A percentile compares a stretch with the other conserved stretches of the same genome.
These are phyloP conservation scores for Neoaliturus tenellus DNA, from an alignment of 2,888 invertebrate species.

Conservation along the genomic window DNA sequence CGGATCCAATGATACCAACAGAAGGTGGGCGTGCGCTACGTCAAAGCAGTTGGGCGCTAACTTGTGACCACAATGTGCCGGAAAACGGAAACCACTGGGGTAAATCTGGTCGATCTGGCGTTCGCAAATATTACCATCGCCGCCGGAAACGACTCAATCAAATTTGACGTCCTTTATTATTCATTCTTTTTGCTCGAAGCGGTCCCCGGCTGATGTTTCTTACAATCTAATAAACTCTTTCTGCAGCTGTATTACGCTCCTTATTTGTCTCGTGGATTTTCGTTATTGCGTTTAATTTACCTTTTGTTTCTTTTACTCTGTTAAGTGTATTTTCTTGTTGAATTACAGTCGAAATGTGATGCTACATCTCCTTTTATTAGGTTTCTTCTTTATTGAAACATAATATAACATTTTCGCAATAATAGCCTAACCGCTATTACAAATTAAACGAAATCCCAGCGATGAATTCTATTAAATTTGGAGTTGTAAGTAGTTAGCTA, in stretches of 20 bases:
- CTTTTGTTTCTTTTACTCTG: too few relatives aligned
- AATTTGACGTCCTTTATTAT: conserved; percentile 41
- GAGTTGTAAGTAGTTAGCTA: too few relatives aligned
- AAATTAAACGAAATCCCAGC: too few relatives aligned
- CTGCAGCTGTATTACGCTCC: not conserved
- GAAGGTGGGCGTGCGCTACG: not conserved
- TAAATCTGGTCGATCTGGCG: conserved; percentile 31
- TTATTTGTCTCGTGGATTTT: not conserved
- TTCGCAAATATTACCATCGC: conserved; percentile 39
- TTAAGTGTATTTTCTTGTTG: too few relatives aligned
- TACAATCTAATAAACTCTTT: conserved; percentile 39
- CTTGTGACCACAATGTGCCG: conserved; percentile 19
- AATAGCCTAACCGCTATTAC: too few relatives aligned
- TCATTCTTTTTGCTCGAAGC: conserved; percentile 40
- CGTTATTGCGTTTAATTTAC: too few relatives aligned
- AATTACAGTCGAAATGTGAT: too few relatives aligned
- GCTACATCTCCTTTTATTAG: too few relatives aligned
- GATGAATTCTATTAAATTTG: too few relatives aligned
- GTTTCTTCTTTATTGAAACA: too few relatives aligned
- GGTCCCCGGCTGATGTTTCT: conserved; percentile 39
- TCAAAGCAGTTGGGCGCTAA: not conserved
- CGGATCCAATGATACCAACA: too few relatives aligned
- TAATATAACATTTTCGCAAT: too few relatives aligned
- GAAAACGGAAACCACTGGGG: conserved; percentile 36
- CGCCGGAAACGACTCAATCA: conserved; percentile 48